phyloP scores from a whole-genome alignment of 2,888 invertebrate genomes.

The Lottia scabra region DNA sequence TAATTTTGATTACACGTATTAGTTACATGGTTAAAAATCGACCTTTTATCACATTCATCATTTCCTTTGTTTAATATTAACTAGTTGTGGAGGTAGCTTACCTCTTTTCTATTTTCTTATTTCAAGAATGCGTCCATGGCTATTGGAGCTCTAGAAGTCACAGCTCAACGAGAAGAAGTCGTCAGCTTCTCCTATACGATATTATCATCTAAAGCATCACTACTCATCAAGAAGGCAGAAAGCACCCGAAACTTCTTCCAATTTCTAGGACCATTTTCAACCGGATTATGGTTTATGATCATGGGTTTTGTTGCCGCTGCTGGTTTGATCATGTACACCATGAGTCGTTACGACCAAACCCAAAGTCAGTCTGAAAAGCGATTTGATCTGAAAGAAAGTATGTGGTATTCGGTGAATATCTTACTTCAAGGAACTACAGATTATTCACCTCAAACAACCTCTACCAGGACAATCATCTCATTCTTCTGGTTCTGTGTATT shows the following conservation, averaged over 20 bases:
- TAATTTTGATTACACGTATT: no score
- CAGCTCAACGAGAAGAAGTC: conserved; percentile 48
- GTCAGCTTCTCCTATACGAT: conserved; percentile 60
- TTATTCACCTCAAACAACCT: conserved; percentile 58
- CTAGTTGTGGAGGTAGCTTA: not conserved
- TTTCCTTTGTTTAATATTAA: not conserved
- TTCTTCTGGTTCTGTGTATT: conserved; percentile 62
- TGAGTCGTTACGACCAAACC: conserved; percentile 55
- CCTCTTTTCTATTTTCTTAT: not conserved
- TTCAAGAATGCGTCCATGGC: conserved; percentile 56
- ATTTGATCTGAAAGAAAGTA: conserved; percentile 59
- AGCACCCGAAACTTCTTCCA: conserved; percentile 48
- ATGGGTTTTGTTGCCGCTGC: conserved; percentile 51
- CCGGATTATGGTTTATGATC: conserved; percentile 52
- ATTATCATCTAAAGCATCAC: conserved; percentile 50
- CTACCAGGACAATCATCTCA: conserved; percentile 57
- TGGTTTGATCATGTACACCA: conserved; percentile 50
- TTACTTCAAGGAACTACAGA: conserved; percentile 49
- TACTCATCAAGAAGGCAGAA: conserved; percentile 47
- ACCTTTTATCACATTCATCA: no score
- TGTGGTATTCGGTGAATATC: conserved; percentile 61
- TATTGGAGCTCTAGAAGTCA: conserved; percentile 55
- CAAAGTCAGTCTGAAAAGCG: conserved; percentile 45
- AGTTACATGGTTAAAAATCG: no score
- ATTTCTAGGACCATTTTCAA: conserved; percentile 38